These are phyloP conservation scores for Tetragonisca angustula DNA, from an alignment of 2,888 invertebrate species.

Conservation along the genomic window DNA sequence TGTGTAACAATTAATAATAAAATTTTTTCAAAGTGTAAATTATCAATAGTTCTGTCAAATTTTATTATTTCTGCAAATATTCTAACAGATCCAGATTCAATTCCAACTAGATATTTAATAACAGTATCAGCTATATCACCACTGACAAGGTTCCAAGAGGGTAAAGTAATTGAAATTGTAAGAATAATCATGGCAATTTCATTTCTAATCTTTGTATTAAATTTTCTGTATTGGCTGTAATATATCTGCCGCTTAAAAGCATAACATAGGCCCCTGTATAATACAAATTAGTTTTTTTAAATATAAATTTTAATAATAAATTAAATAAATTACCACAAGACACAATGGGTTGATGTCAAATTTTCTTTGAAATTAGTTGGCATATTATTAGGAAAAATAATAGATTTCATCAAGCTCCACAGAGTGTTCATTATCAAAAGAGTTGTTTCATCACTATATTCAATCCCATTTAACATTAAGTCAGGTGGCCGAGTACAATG, in stretches of 20 bases:
- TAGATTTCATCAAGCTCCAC: slow-evolving; percentile 71
- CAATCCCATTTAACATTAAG: slow-evolving; percentile 37
- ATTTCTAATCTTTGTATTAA: slow-evolving; percentile 76
- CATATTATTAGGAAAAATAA: slow-evolving; percentile 50
- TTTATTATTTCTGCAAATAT: slow-evolving; percentile 75
- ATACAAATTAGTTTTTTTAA: background rate
- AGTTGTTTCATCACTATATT: slow-evolving; percentile 59
- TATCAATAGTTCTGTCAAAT: slow-evolving; percentile 70
- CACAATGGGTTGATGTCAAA: slow-evolving; percentile 50
- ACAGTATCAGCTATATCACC: slow-evolving; percentile 77
- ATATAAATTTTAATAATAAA: too few relatives aligned
- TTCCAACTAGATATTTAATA: slow-evolving; percentile 70
- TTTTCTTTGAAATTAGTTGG: slow-evolving; percentile 39
- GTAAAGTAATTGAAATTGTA: slow-evolving; percentile 65
- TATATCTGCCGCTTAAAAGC: slow-evolving; percentile 71
- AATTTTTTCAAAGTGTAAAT: slow-evolving; percentile 80
- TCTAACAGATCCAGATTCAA: slow-evolving; percentile 70
- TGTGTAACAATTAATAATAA: slow-evolving; percentile 75
- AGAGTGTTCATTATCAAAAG: slow-evolving; percentile 69
- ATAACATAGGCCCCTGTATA: slow-evolving; percentile 72
- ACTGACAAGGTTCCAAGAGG: slow-evolving; percentile 73
- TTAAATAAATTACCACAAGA: slow-evolving; percentile 72
- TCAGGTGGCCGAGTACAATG: slow-evolving; percentile 61
- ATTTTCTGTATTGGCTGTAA: slow-evolving; percentile 55
- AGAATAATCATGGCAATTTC: slow-evolving; percentile 76